phyloP scores from a whole-genome alignment of 2,113 vertebrate genomes.

The Dunckerocampus dactyliophorus region DNA sequence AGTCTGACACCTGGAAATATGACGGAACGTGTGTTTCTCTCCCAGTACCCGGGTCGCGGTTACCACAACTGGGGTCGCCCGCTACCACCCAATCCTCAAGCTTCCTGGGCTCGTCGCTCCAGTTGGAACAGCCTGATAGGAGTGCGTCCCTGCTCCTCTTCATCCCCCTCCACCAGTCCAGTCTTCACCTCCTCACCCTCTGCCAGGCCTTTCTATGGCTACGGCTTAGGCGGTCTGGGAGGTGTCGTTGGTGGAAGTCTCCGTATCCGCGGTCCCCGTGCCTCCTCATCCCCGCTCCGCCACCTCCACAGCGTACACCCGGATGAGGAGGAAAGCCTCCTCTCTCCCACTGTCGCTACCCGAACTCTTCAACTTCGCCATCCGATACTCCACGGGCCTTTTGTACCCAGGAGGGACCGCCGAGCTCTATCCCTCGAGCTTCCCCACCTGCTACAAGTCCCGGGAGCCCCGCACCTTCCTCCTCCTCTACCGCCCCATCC shows the following conservation, averaged over 20 bases:
- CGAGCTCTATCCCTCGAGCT: conserved; percentile 88
- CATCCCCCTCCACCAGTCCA: conserved; percentile 53
- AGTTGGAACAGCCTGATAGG: conserved; percentile 90
- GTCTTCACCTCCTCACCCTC: conserved; percentile 34
- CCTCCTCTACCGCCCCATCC: conserved; percentile 32
- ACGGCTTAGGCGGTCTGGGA: conserved; percentile 53
- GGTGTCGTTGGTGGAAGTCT: conserved; percentile 65
- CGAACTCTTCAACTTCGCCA: conserved; percentile 52
- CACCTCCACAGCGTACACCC: conserved; percentile 64
- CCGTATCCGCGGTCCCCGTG: conserved; percentile 74
- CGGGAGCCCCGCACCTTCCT: conserved; percentile 28
- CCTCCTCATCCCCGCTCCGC: conserved; percentile 51
- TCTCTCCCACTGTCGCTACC: conserved; percentile 59
- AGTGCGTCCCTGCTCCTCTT: conserved; percentile 49
- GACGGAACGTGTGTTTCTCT: not conserved
- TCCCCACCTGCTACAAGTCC: conserved; percentile 80
- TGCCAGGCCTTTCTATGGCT: conserved; percentile 64
- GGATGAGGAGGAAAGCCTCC: conserved; percentile 84
- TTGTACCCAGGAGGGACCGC: conserved; percentile 71
- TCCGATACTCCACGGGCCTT: conserved; percentile 60
- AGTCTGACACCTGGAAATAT: no score
- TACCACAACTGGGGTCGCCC: conserved; percentile 83
- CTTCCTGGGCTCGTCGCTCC: conserved; percentile 86
- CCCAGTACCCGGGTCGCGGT: conserved; percentile 79
- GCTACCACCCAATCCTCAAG: conserved; percentile 44